Base-by-base conservation (phyloP, 1,140 invertebrate species). In the Danaus melanippus region DNA sequence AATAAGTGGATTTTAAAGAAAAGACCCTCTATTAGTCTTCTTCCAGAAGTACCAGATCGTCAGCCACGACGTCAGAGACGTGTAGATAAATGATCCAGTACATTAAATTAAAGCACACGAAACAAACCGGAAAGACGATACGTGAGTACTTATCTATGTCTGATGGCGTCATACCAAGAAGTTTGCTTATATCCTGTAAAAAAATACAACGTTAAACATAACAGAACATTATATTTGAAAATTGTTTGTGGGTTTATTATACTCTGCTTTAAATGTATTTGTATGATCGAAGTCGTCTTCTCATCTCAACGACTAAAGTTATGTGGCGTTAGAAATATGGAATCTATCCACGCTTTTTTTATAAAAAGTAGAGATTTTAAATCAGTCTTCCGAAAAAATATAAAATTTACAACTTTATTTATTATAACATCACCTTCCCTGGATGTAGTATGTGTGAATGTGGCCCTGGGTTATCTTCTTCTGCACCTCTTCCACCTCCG, bases 51-150 rank as follows among this genome's bases (percentile, higher is more conserved):
- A 97, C 95, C 78, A 97, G 89, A 89, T 97, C 96, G 79, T 97
- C 95, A 77, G 95, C 95, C 56, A 97, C 94, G 59, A 97, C 95
- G 89, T 97, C 96, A 70, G 95, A 97, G 76, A 98, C 97, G 90
- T 97, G 96, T 62, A 97, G 89, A 77, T 98, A 98, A 71, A 98
- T 97, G 81, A 97, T 96, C 96, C 96, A 98, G 87, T 98, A 98
- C 95, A 97, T 97, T 51, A 98, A 91, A 86, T 98, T 98, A 90
- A 98, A 98, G 87, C 96, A 97, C 61, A 97, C 94, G 89, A 98
- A 98, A 89, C 96, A 97, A 48, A 98, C 96, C 9, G 96, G 96
- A 86, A 97, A 98, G 70, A 97, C 95, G 84, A 97, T 96, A 71
- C 96, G 91, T 39, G 95, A 97, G 80, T 97, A 97, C 88, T 97